These are phyloP conservation scores for Corythaixoides concolor DNA, from an alignment of 2,113 vertebrate genomes.

Conservation along the genomic window DNA sequence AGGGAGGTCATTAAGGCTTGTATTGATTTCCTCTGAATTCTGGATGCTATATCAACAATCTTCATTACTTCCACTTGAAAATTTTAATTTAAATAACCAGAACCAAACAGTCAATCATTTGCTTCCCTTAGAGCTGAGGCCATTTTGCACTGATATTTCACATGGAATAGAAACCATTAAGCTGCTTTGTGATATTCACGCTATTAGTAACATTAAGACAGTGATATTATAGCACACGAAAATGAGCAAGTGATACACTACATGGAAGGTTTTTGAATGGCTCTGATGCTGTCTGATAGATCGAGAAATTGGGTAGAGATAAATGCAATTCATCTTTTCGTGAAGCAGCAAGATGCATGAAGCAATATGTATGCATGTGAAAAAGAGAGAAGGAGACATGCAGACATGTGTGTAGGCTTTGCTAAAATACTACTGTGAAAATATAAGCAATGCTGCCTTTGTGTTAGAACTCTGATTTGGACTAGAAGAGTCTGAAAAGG, in stretches of 20 bases:
- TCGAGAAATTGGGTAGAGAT: not conserved
- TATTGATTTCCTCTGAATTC: constrained; percentile 45
- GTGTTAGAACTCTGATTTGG: not conserved
- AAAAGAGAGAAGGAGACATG: not conserved
- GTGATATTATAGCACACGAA: not conserved
- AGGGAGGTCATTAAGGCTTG: not conserved
- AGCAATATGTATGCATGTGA: not conserved
- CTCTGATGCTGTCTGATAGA: not conserved
- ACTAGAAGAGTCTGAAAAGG: not conserved
- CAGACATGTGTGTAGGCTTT: not conserved
- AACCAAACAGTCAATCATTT: not conserved
- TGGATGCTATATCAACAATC: constrained; percentile 26
- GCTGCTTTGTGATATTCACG: not conserved
- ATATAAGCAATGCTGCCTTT: not conserved
- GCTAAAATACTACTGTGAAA: not conserved
- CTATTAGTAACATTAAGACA: not conserved
- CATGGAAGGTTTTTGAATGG: not conserved
- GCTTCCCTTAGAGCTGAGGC: not conserved
- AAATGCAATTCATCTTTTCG: not conserved
- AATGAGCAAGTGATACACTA: not conserved
- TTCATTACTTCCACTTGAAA: constrained; percentile 8
- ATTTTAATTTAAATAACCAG: constrained; percentile 29
- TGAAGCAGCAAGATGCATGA: not conserved
- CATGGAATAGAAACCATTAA: not conserved
- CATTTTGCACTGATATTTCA: not conserved